These are phyloP conservation scores for Eurois occulta DNA, from an alignment of 2,888 invertebrate genomes.

Conservation along the genomic window DNA sequence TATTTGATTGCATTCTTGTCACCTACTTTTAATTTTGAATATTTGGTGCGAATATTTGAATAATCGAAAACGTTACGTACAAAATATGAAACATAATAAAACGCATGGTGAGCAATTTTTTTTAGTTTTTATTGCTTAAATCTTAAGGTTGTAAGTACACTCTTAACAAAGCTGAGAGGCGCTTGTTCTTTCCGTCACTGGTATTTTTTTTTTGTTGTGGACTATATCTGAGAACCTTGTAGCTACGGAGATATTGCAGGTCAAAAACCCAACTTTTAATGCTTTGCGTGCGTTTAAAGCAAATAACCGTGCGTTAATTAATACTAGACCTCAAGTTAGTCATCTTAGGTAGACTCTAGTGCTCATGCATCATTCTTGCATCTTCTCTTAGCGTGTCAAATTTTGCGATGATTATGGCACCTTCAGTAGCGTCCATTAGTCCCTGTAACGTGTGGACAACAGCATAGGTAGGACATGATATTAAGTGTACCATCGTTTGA, in stretches of 20 bases:
- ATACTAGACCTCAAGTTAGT: not conserved
- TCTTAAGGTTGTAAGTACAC: not conserved
- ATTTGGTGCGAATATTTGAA: too few species aligned
- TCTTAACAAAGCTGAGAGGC: not conserved
- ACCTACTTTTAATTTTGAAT: too few species aligned
- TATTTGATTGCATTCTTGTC: too few species aligned
- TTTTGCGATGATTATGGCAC: not conserved
- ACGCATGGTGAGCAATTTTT: not conserved
- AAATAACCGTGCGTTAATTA: not conserved
- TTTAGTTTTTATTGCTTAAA: not conserved
- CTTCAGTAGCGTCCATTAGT: not conserved
- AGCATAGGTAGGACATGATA: not conserved
- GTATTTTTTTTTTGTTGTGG: not conserved
- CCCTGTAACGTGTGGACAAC: not conserved
- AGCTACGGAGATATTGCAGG: not conserved
- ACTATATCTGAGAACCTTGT: not conserved
- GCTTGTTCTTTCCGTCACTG: not conserved
- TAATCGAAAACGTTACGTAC: too few species aligned
- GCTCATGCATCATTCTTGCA: not conserved
- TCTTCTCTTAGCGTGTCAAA: not conserved
- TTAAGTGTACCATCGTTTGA: not conserved
- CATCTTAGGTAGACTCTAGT: not conserved
- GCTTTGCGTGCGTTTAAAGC: not conserved
- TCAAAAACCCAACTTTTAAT: not conserved
- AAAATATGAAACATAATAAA: too few species aligned